These are phyloP conservation scores for Equus quagga DNA, from an alignment of 2,113 vertebrate genomes.

Conservation along the genomic window DNA sequence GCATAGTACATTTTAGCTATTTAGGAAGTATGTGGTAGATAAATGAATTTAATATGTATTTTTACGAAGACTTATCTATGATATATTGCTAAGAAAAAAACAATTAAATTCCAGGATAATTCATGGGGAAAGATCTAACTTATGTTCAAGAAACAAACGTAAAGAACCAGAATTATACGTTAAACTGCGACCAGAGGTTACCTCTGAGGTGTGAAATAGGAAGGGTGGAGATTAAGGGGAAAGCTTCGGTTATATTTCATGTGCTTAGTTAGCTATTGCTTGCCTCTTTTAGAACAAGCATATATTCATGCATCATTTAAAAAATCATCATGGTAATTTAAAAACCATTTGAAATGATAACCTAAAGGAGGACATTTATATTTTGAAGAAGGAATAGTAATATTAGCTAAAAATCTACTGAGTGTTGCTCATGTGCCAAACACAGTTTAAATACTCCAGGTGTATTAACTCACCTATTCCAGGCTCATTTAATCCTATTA, in stretches of 20 bases:
- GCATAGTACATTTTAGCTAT: not conserved
- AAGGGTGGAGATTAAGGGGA: not conserved
- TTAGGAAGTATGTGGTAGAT: conserved; percentile 18
- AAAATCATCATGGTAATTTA: conserved; percentile 50
- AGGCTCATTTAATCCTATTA: not conserved
- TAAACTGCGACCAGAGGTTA: not conserved
- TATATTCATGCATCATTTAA: conserved; percentile 39
- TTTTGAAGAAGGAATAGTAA: conserved; percentile 55
- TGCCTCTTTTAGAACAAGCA: conserved; percentile 17
- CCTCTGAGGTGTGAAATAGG: not conserved
- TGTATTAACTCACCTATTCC: conserved; percentile 33
- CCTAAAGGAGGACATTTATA: conserved; percentile 22
- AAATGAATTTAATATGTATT: conserved; percentile 5
- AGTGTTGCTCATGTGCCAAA: not conserved
- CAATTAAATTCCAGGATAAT: conserved; percentile 31
- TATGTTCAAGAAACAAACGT: conserved; percentile 21
- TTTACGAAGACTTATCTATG: not conserved
- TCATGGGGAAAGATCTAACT: not conserved
- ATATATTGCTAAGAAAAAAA: not conserved
- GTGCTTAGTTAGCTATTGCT: not conserved
- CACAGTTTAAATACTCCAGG: not conserved
- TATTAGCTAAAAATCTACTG: conserved; percentile 30
- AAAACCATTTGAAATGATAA: conserved; percentile 60
- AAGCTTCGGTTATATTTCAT: not conserved
- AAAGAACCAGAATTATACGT: not conserved